phyloP scores from a whole-genome alignment of 2,888 invertebrate genomes.

The Andricus quercusramuli region DNA sequence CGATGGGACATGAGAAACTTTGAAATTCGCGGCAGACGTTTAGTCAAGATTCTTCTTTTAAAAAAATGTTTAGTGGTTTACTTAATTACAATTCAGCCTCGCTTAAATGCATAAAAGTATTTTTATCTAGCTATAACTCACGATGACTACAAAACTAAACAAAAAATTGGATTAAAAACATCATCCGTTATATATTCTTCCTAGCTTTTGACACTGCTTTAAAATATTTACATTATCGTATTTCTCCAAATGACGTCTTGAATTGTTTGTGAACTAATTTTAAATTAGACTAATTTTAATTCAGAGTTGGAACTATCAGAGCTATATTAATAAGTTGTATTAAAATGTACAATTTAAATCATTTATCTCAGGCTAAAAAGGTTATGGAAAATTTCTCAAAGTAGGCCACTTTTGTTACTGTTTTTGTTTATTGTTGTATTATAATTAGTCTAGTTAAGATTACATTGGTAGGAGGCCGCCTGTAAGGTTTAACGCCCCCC shows the following conservation, averaged over 20 bases:
- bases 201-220: background rate
- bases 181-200: background rate
- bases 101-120: background rate
- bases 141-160: background rate
- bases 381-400: no score
- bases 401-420: no score
- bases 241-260: background rate
- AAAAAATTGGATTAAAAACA: background rate
- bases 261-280: background rate
- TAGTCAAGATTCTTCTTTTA: conserved; percentile 24
- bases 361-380: no score
- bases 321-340: no score
- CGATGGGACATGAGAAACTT: conserved; percentile 37
- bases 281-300: background rate
- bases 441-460: background rate
- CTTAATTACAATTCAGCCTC: conserved; percentile 21
- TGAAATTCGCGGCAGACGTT: conserved; percentile 24
- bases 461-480: background rate
- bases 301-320: no score
- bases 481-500: no score
- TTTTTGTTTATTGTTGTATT: no score
- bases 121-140: background rate
- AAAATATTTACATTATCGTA: background rate
- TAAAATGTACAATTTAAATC: no score
- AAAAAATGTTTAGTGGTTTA: background rate